Evolutionary conservation across 1,140 invertebrate species (phyloP), one percentile per base, ranked within the genome.

Genomic region (Magallana angulata): DNA sequence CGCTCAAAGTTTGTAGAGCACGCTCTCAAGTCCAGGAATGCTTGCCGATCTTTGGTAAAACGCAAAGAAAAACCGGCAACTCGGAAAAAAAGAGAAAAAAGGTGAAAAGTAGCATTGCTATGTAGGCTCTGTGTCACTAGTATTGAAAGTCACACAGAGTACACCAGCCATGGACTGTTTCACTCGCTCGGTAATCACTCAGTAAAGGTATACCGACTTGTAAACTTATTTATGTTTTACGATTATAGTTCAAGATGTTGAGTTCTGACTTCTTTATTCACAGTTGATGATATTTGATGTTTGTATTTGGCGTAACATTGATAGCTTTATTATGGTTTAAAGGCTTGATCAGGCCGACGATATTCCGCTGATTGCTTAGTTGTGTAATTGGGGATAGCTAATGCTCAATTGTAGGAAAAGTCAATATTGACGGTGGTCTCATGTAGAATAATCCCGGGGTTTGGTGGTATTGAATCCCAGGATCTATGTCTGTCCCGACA

Each of bases 361-460:
- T 30, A 11, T 12, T 76, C 12, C 8, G 11, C 11, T 48, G 36
- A 48, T 48, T 48, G 36, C 36, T 48, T 48, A 48, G 36, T 3
- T 48, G 36, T 48, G 18, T 71, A 76, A 76, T 76, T 11, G 11
- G 18, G 60, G 24, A 71, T 24, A 7, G 1, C 30, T 71, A 71
- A 71, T 36, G 36, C 68, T 76, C 68, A 11, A 24, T 30, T 30
- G 24, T 8, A 8, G 68, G 68, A 30, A 76, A 76, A 30, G 68
- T 30, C 24, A 76, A 76, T 76, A 76, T 76, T 76, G 68, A 76
- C 68, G 8, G 68, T 76, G 18, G 18, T 30, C 68, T 76, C 68
- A 24, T 12, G 24, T 76, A 76, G 36, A 12, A 76, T 76, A 76
- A 76, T 76, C 68, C 64, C 16, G 5, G 8, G 64, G 18, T n/a